Base-by-base conservation (phyloP, 2,797 vertebrate species). In the Rhinoraja longicauda region DNA sequence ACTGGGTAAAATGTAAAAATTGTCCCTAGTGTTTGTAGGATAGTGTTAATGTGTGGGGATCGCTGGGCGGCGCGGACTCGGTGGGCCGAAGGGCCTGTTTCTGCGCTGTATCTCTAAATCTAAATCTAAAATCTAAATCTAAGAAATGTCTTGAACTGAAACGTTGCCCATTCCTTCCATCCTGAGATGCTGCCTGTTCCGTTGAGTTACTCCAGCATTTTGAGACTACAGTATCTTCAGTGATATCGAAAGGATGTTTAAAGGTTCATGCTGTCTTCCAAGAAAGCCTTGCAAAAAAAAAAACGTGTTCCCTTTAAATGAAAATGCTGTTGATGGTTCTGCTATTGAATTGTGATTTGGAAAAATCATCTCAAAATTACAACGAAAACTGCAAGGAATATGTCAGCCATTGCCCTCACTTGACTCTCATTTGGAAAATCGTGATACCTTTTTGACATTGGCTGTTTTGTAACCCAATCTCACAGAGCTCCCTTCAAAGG, bases 341-440 rank as follows among this genome's bases (percentile, higher is more conserved):
- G 59, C 32, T n/a, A 36, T 36, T 88, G 59, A 67, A 64, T n/a
- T 36, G 9, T 24, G 84, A 67, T 67, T 88, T 67, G 4, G n/a
- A 19, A 45, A 45, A 29, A 64, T 86, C 45, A 59, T 19, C 78
- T 45, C 19, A 45, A 19, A 81, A 17, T 84, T 17, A 86, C 59
- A 88, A 62, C 64, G 67, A 67, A 36, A 36, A 62, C 59, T 67
- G 84, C n/a, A 88, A 57, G 45, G 79, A 53, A 26, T 57, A 1
- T 7, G 59, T 32, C 62, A 88, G 21, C 36, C 59, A 9, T 88
- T 67, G n/a, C n/a, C 84, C 84, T 32, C 15, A 88, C 59, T 92
- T 92, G 24, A 92, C 90, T 26, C 90, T 73, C 67, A 73, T 39
- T 70, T 45, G 64, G 67, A 91, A 36, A 32, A 91, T 53, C 36